Base-by-base conservation (phyloP, 2,888 invertebrate species). In the Cordilura impudica region DNA sequence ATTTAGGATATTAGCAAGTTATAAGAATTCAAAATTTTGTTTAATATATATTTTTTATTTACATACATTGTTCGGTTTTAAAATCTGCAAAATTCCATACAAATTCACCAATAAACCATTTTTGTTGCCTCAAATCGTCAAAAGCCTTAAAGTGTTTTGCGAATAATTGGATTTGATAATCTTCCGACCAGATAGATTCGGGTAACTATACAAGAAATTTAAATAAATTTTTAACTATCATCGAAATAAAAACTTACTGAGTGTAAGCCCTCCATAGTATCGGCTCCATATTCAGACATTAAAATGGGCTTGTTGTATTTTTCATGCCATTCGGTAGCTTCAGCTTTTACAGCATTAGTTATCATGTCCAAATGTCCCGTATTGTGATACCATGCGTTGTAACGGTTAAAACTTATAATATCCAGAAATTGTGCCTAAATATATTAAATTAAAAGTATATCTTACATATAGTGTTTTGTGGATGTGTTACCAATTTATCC, bases 61-160 rank as follows among this genome's bases (percentile, higher is more conserved):
- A 86, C 91, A 90, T 88, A 96, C 96, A 93, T 91, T 98, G 96
- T 67, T 94, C 94, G 3, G 99, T 99, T 90, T 97, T 96, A 87
- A 99, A 99, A 89, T 99, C 99, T 0, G 99, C 99, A 90, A 99
- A 99, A 90, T 99, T 99, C 99, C 99, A 99, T 56, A 98, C 95
- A 92, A 98, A 97, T 91, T 99, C 98, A 0, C 99, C 99, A 31
- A 97, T 93, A 85, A 99, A 96, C 90, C 95, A 96, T n/a, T 93
- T 93, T 60, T 92, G 89, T 1, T 90, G 89, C 63, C 96, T 92
- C 18, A 98, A 90, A 43, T 90, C 89, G 88, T 99, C 99, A 87
- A 99, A 98, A 0, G 96, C 97, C 87, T 94, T 92, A 87, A 99
- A 98, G 87, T 98, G 97, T 86, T 94, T 93, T 0, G 94, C 93